phyloP scores from a whole-genome alignment of 2,113 vertebrate genomes.

The Mungos mungo region DNA sequence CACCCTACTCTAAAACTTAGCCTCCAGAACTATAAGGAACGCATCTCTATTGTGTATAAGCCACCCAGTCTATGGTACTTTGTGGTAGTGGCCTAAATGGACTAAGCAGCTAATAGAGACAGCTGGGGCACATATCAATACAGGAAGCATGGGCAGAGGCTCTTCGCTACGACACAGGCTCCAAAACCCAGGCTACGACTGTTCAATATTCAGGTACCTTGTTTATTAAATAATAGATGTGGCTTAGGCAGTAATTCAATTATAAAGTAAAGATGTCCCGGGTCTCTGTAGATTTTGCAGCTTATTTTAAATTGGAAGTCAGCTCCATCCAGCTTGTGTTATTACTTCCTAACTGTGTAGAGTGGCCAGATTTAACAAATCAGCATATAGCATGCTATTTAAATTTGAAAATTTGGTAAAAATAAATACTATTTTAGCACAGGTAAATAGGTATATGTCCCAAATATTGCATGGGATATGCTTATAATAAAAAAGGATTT shows the following conservation, averaged over 20 bases:
- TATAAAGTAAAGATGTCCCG: background rate
- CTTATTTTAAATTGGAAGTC: background rate
- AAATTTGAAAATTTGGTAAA: background rate
- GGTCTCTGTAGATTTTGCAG: background rate
- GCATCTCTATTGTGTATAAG: background rate
- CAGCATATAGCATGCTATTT: background rate
- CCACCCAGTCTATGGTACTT: background rate
- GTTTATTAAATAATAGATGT: background rate
- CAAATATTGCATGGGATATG: background rate
- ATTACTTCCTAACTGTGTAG: background rate
- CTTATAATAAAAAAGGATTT: background rate
- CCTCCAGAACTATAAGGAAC: background rate
- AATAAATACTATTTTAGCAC: background rate
- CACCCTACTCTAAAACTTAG: background rate
- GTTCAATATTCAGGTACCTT: background rate
- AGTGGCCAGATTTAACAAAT: background rate
- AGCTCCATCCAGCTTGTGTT: background rate
- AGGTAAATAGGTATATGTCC: background rate
- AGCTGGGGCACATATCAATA: background rate
- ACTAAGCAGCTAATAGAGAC: background rate
- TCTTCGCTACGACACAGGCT: background rate
- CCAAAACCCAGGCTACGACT: background rate
- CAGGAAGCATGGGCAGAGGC: background rate
- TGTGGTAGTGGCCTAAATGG: background rate
- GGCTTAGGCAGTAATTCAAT: background rate